These are phyloP conservation scores for Xenops minutus DNA, from an alignment of 2,797 vertebrate genomes.

Conservation along the genomic window DNA sequence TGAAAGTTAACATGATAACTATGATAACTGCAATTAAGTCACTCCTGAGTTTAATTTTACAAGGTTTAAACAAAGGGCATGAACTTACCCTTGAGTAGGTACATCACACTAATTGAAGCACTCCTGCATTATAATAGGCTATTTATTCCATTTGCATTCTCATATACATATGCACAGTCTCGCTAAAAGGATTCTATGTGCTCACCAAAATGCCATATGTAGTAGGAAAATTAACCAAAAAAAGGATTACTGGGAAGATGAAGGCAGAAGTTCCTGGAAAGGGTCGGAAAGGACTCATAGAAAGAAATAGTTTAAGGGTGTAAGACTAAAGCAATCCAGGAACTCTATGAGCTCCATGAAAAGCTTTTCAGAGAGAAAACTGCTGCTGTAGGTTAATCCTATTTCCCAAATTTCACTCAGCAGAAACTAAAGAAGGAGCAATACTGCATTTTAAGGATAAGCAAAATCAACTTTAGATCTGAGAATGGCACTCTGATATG, in stretches of 20 bases:
- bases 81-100: neutral
- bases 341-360: neutral
- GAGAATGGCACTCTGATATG: rapidly evolving
- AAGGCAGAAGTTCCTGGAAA: neutral
- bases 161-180: neutral
- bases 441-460: neutral
- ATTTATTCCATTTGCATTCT: neutral
- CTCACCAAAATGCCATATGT: neutral
- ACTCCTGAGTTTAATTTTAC: neutral
- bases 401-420: neutral
- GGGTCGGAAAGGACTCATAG: neutral
- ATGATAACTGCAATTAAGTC: neutral
- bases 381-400: neutral
- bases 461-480: neutral
- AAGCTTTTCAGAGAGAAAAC: neutral
- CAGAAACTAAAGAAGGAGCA: neutral
- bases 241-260: neutral
- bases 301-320: neutral
- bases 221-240: neutral
- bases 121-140: neutral
- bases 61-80: neutral
- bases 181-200: neutral
- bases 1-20: neutral
- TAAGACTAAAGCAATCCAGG: neutral
- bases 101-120: neutral